phyloP scores from a whole-genome alignment of 2,113 vertebrate genomes.

The Lichenostomus cassidix region DNA sequence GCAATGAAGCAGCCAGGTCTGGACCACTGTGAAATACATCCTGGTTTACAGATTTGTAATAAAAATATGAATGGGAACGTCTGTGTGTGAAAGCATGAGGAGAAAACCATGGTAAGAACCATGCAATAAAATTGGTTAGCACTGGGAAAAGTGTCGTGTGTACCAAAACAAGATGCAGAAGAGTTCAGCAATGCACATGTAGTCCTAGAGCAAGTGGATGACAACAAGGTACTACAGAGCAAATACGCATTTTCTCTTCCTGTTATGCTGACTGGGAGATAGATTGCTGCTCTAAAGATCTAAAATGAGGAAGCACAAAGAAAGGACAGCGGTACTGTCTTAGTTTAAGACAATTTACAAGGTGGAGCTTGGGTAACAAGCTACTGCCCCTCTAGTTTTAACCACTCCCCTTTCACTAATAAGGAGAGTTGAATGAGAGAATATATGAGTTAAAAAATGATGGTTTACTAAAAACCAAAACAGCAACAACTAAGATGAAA shows the following conservation, averaged over 20 bases:
- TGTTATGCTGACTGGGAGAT: background rate
- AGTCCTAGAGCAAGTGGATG: background rate
- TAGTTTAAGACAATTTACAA: background rate
- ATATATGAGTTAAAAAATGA: too few relatives aligned
- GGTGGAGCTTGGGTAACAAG: background rate
- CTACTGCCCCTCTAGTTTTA: background rate
- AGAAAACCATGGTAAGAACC: background rate
- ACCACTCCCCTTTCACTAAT: background rate
- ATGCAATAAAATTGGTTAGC: background rate
- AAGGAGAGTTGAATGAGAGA: background rate
- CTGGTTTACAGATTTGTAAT: background rate
- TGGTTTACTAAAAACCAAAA: too few relatives aligned
- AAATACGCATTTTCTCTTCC: background rate
- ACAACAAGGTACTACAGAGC: background rate
- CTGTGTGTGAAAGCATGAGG: background rate
- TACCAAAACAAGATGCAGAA: background rate
- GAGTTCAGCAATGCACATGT: background rate
- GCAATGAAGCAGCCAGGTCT: background rate
- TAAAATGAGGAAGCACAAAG: background rate
- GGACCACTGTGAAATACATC: background rate
- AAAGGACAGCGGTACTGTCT: background rate
- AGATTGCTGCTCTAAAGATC: background rate
- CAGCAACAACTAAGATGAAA: too few relatives aligned
- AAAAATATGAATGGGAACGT: background rate
- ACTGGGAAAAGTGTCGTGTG: background rate